Percentiles rank a stretch among this genome's conserved stretches.
phyloP scores from a whole-genome alignment of 2,797 vertebrate genomes.

The Nyctibius grandis region DNA sequence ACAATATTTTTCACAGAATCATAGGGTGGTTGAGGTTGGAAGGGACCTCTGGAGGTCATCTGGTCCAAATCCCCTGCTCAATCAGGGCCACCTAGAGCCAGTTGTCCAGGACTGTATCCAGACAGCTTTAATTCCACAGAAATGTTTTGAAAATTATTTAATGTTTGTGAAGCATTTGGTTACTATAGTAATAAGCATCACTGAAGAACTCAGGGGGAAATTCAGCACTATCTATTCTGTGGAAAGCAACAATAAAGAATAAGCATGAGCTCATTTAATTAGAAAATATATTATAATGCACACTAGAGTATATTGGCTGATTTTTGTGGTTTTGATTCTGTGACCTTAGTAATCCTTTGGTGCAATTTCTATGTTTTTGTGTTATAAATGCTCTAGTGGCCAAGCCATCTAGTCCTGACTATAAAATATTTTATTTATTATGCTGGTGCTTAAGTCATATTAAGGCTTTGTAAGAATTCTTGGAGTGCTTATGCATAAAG shows the following conservation, averaged over 20 bases:
- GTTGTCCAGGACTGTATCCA: neutral
- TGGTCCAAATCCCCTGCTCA: neutral
- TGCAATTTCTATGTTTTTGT: neutral
- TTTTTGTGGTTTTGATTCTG: neutral
- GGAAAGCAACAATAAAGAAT: neutral
- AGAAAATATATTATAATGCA: neutral
- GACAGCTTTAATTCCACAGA: neutral
- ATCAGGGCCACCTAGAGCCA: neutral
- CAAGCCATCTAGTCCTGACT: neutral
- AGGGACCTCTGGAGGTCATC: neutral
- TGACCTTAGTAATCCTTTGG: neutral
- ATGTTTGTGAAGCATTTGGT: neutral
- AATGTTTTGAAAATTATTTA: slow-evolving; percentile 18
- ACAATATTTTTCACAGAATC: neutral
- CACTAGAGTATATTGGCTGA: neutral
- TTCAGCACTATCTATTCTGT: neutral
- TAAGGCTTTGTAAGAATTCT: neutral
- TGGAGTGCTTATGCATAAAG: neutral
- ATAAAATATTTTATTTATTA: neutral
- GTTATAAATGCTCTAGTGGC: neutral
- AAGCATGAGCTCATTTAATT: neutral
- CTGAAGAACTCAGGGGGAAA: neutral
- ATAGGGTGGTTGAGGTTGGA: neutral
- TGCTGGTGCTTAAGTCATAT: neutral
- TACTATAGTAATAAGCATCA: slow-evolving; percentile 21